These are phyloP conservation scores for Chaetodon auriga DNA, from an alignment of 2,113 vertebrate genomes.

Conservation along the genomic window DNA sequence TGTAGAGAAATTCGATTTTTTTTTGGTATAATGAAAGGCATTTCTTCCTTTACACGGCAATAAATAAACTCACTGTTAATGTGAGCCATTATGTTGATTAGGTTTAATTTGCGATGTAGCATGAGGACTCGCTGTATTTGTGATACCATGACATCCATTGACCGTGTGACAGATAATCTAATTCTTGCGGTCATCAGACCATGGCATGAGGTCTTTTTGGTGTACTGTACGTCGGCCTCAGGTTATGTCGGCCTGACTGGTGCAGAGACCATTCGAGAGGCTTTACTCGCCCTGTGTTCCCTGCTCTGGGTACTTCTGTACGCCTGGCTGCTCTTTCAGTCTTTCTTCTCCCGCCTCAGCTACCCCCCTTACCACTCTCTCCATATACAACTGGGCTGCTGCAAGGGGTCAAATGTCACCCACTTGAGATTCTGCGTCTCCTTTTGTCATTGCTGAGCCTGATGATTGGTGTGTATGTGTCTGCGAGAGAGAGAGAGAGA, in stretches of 20 bases:
- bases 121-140: conserved; percentile 5
- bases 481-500: not conserved
- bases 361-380: conserved; percentile 23
- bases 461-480: conserved; percentile 47
- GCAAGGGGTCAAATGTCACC: conserved; percentile 73
- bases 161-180: conserved; percentile 28
- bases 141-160: conserved; percentile 25
- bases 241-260: conserved; percentile 51
- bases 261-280: conserved; percentile 48
- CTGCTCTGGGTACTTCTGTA: conserved; percentile 59
- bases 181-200: conserved; percentile 32
- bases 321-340: conserved; percentile 60
- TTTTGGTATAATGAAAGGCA: not conserved
- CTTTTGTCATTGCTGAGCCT: conserved; percentile 70
- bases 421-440: conserved; percentile 65
- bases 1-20: not conserved
- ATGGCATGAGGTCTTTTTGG: conserved; percentile 15
- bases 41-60: not conserved
- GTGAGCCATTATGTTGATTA: conserved; percentile 36
- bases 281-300: conserved; percentile 49
- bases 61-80: conserved; percentile 3
- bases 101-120: conserved; percentile 9
- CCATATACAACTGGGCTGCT: conserved; percentile 47
- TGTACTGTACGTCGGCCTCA: conserved; percentile 11
- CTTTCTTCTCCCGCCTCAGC: conserved; percentile 11